Base-by-base conservation (phyloP, 2,797 vertebrate genomes). In the Petrocephalus sullivani region DNA sequence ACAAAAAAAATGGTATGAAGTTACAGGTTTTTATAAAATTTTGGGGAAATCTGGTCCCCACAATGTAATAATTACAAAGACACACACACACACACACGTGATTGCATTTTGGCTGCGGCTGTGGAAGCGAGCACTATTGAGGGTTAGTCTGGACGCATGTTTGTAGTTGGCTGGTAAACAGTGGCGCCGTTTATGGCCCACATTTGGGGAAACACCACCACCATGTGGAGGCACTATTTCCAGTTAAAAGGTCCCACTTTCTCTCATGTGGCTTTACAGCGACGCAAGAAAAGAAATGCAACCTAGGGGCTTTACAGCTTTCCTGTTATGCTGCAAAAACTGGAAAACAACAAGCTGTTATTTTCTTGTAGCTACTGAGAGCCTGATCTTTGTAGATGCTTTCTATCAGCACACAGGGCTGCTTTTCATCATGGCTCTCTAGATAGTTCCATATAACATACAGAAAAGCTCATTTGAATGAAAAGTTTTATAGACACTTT, bases 211-310 rank as follows among this genome's bases (percentile, higher is more conserved):
- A 87, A 67, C 86, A 87, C 41, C 60, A 64, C 86, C 60, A 67
- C 86, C 86, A 67, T 67, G 86, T 67, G 60, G 86, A 46, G 21
- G 19, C 21, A 54, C 85, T 86, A 64, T 87, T 87, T 67, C 51
- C 60, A 64, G 28, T 60, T 86, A 60, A 85, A 58, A 19, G 84
- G 28, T 37, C 28, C 84, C 83, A 14, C 51, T 54, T 37, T 49
- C 84, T 58, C 54, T 85, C 12, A 57, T 56, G 84, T 85, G 84
- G 84, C 23, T 58, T 85, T 57, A 85, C n/a, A 41, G 14, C 12
- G 19, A 56, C 14, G 12, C 28, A 85, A 37, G n/a, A 85, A n/a
- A 85, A 58, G 5, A 56, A 85, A 85, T 85, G 54, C 53, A 85
- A 58, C 54, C 14, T 85, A 84, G 23, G 67, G 53, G 51, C 46